These are phyloP conservation scores for Athalia rosae DNA, from an alignment of 2,888 invertebrate species.

Conservation along the genomic window DNA sequence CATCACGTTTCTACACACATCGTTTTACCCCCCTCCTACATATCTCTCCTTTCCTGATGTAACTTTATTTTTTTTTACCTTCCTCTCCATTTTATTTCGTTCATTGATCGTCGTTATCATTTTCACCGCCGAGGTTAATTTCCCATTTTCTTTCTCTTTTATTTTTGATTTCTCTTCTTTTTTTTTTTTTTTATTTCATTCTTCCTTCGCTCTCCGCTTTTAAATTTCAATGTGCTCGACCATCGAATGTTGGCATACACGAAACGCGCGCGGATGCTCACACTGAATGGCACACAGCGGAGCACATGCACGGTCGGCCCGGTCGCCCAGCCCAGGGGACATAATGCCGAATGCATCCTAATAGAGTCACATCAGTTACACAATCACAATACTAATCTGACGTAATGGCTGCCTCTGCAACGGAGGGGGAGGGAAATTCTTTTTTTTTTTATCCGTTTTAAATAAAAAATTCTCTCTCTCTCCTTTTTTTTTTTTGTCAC, in stretches of 20 bases:
- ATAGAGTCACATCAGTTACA: conserved; percentile 72
- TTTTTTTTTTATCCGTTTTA: neutral
- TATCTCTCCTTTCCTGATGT: conserved; percentile 1
- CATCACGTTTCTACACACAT: neutral
- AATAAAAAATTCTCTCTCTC: too few relatives aligned
- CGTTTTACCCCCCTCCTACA: neutral
- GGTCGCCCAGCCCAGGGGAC: conserved; percentile 46
- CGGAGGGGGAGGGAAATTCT: conserved; percentile 9
- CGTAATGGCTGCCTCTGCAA: conserved; percentile 59
- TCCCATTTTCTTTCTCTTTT: conserved; percentile 13
- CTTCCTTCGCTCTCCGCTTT: conserved; percentile 51
- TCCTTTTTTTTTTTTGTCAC: neutral
- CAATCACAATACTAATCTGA: conserved; percentile 72
- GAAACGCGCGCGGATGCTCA: conserved; percentile 52
- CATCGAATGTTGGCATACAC: conserved; percentile 62
- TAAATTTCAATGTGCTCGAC: conserved; percentile 55
- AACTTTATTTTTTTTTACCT: conserved; percentile 41
- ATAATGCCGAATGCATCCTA: conserved; percentile 58
- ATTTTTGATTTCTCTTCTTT: neutral
- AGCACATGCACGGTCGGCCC: conserved; percentile 35
- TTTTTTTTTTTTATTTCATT: conserved; percentile 40
- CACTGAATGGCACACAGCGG: conserved; percentile 47
- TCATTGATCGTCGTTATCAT: conserved; percentile 32
- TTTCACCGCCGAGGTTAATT: conserved; percentile 1
- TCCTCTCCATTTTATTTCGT: conserved; percentile 9